A percentile compares a stretch with the other conserved stretches of the same genome.
phyloP scores from a whole-genome alignment of 2,797 vertebrate species.

The Pantherophis vulpinus region DNA sequence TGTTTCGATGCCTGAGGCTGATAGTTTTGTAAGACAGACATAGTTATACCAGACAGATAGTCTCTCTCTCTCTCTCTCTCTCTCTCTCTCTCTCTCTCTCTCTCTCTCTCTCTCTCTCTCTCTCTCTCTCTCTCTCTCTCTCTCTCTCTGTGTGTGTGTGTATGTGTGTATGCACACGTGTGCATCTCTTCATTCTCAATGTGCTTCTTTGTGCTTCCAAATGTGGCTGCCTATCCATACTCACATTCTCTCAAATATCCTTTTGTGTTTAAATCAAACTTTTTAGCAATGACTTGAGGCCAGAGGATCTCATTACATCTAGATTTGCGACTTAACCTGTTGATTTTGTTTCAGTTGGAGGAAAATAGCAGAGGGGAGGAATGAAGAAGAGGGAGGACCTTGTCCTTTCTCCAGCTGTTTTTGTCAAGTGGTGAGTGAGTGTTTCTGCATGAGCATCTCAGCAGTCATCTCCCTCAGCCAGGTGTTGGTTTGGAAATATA shows the following conservation, averaged over 20 bases:
- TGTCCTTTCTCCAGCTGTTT: neutral
- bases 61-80: conserved; percentile 3
- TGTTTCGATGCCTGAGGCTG: conserved; percentile 24
- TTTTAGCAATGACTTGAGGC: neutral
- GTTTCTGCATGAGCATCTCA: neutral
- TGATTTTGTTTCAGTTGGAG: neutral
- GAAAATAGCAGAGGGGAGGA: neutral
- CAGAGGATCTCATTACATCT: neutral
- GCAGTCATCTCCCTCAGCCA: too few relatives aligned
- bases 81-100: neutral
- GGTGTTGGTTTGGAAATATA: neutral
- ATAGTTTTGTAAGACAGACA: conserved; percentile 16
- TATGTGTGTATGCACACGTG: neutral
- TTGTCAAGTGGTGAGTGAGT: neutral
- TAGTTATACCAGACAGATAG: neutral
- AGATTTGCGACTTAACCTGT: neutral
- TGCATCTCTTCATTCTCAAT: neutral
- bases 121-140: conserved; percentile 18
- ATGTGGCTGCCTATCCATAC: neutral
- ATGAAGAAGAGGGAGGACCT: neutral
- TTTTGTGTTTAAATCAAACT: neutral
- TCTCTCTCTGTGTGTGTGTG: conserved; percentile 3
- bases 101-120: neutral
- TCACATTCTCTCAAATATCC: neutral
- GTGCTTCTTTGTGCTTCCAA: neutral